Evolutionary conservation across 2,797 vertebrate genomes (phyloP), one percentile per base, ranked within the genome.

Genomic region (Gephyroberyx darwinii): DNA sequence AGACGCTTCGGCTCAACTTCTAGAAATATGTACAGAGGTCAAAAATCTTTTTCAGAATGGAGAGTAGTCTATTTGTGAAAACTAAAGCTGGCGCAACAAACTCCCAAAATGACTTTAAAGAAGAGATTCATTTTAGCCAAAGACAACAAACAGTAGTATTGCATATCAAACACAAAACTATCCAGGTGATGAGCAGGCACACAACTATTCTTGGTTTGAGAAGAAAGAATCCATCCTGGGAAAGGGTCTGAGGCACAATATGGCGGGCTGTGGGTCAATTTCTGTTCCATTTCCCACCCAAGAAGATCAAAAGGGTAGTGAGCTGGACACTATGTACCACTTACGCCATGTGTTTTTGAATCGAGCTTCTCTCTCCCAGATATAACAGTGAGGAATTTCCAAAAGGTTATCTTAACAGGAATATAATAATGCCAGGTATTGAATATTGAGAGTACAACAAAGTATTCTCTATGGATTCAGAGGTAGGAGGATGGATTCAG

Each of bases 251-350:
- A 30, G 58, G 68, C 48, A 52, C 45, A 35, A 14, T 8, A 16
- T 17, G 16, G 7, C 31, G 1, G 7, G 17, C 14, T 31, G 35
- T n/a, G 57, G 50, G 71, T 69, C 71, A 65, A 69, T 62, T 30
- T 77, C 61, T 65, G 70, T 83, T 76, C 59, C 52, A 41, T 58
- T 72, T 75, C 77, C 84, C 71, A 47, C 13, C 45, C 45, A 47
- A 47, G 45, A 47, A 47, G 12, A 66, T 45, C 68, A 68, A 55
- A 9, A 13, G 54, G 8, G 54, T n/a, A 26, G 37, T 57, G 19
- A 57, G 16, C 5, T 57, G 17, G 22, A 37, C 37, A 35, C 8
- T 5, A 33, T 33, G 9, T 39, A 12, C 7, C 2, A 56, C 54
- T 56, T 19, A 10, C 5, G 17, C 3, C 12, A 10, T n/a, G 47